phyloP scores from a whole-genome alignment of 2,113 vertebrate genomes.

The Melierax canorus region DNA sequence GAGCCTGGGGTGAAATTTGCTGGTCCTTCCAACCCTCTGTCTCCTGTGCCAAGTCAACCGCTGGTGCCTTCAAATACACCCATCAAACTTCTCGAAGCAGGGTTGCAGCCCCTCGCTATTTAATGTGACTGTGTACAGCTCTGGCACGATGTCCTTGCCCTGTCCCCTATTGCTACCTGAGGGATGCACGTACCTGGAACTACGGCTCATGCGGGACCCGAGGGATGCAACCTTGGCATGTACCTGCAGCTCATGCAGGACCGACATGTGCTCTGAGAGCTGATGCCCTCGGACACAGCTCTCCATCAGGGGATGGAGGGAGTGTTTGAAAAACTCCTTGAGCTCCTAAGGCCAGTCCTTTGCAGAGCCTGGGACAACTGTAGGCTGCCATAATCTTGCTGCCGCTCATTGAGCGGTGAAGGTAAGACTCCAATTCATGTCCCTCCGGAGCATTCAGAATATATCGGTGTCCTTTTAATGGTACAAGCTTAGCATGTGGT shows the following conservation, averaged over 20 bases:
- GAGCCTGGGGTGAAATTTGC: background rate
- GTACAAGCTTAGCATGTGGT: background rate
- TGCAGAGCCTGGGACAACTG: background rate
- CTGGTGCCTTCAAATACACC: rapidly evolving
- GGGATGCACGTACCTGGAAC: background rate
- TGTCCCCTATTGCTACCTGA: rapidly evolving
- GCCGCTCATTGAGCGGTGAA: background rate
- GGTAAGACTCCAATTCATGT: background rate
- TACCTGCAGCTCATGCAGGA: background rate
- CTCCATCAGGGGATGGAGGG: no score
- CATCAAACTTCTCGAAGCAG: background rate
- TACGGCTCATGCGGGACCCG: background rate
- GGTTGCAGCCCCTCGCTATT: background rate
- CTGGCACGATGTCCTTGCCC: background rate
- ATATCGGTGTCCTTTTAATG: rapidly evolving
- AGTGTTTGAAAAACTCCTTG: background rate
- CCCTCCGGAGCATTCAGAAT: background rate
- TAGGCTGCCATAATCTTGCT: background rate
- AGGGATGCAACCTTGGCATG: background rate
- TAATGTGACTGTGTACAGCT: rapidly evolving
- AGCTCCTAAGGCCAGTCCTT: background rate
- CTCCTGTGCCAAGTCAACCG: no score
- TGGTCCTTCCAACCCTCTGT: background rate
- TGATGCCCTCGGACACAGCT: no score
- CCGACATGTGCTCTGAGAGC: rapidly evolving